Percentiles rank a stretch among this genome's conserved stretches.
Evolutionary conservation across 2,888 invertebrate species (phyloP).

Genomic region (Yponomeuta malinellus): DNA sequence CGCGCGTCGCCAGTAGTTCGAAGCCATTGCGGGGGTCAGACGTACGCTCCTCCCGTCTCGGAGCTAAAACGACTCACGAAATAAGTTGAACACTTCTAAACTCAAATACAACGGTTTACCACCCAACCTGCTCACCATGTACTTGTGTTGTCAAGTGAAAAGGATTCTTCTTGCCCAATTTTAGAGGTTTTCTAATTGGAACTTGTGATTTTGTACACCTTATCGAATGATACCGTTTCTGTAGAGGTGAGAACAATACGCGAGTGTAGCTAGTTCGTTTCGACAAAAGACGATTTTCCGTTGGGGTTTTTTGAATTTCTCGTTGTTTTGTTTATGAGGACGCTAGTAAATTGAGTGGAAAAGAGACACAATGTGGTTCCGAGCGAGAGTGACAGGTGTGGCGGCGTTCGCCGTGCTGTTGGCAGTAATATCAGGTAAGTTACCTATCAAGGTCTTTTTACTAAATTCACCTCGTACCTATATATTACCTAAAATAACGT

Average conservation of each 20-base stretch:
- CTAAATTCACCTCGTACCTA: not conserved
- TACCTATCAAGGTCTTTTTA: not conserved
- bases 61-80: constrained; percentile 45
- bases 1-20: constrained; percentile 51
- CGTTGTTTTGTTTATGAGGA: constrained; percentile 55
- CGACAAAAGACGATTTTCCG: constrained; percentile 47
- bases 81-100: constrained; percentile 55
- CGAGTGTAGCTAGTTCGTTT: constrained; percentile 63
- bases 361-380: constrained; percentile 68
- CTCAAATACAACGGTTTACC: constrained; percentile 25
- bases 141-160: constrained; percentile 39
- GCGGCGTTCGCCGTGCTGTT: constrained; percentile 61
- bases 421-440: constrained; percentile 66
- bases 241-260: constrained; percentile 57
- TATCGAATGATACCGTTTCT: constrained; percentile 46
- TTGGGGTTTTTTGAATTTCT: constrained; percentile 52
- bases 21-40: constrained; percentile 48
- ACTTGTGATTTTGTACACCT: constrained; percentile 58
- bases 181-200: constrained; percentile 50
- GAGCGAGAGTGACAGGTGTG: constrained; percentile 69
- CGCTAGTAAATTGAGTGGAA: constrained; percentile 54
- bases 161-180: constrained; percentile 37
- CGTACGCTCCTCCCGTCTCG: constrained; percentile 38
- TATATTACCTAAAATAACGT: not conserved
- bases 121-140: constrained; percentile 44